Base-by-base conservation (phyloP, 2,797 vertebrate species). In the Syngnathus rostellatus region DNA sequence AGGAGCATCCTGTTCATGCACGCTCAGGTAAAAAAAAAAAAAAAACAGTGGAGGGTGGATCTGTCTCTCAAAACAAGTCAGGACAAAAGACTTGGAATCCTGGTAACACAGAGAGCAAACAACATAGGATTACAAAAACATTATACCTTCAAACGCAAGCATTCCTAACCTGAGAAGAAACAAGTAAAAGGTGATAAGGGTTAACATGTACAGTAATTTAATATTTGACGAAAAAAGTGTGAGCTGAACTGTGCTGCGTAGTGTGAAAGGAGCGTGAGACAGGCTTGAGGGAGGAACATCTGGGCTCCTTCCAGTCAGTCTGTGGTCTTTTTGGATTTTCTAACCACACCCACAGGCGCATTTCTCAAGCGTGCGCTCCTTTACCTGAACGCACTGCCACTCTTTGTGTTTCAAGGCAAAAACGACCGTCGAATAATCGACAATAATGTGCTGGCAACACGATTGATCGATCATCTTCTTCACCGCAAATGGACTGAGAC, bases 331-430 rank as follows among this genome's bases (percentile, higher is more conserved):
- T 65, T 68, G 62, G 70, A 23, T 63, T 37, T 62, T 69, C 58
- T 81, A 73, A 84, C 89, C 83, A 73, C 89, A 86, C 89, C 89
- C 85, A 87, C 80, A 58, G 54, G 37, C 78, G 58, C 76, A 48
- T 83, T 85, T 81, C 76, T 74, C 40, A 55, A 43, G 68, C 2
- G 63, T 37, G 79, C 70, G 69, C 73, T 43, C 55, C 3, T 72
- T 1, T 84, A 87, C 84, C 86, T 87, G 85, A 1, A 50, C 57
- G n/a, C 58, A 10, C 19, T 21, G 4, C 8, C 58, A 12, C 38
- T 31, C 23, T 43, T 63, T 31, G 37, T 40, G 59, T 55, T 73
- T 45, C n/a, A 69, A 25, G 66, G 41, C 72, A 58, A 57, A 69
- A 80, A 46, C 55, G 51, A 69, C 55, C 25, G 3, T 0, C 12